Base-by-base conservation (phyloP, 53 echinoderm and acorn worm genomes). In the Apostichopus leukothele region DNA sequence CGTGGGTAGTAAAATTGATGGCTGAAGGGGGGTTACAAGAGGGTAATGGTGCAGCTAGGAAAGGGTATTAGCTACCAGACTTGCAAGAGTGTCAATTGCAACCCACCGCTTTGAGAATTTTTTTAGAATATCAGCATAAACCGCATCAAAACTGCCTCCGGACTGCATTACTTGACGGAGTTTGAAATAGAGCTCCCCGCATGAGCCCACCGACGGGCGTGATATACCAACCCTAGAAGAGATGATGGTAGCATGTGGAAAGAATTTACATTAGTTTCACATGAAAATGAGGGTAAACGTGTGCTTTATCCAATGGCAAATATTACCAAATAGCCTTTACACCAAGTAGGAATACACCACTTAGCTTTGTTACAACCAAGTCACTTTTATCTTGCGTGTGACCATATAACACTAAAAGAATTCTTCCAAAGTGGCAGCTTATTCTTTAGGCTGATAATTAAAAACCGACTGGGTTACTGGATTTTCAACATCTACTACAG, bases 91-190 rank as follows among this genome's bases (percentile, higher is more conserved):
- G 81, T 81, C 85, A 85, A 66, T 85, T 85, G 81, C 81, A 66
- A 87, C 88, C 88, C 88, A 87, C 88, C 88, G 88, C 88, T 87
- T 87, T 68, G 86, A 86, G 75, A 52, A 87, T 87, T 87, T 87
- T 87, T 87, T 74, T 22, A 75, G 74, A 55, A 87, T 87, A 75
- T 87, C 88, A 51, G 74, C 74, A 50, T 59, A 53, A 55, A 87
- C 75, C 19, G 74, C 88, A 53, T 75, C 88, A 59, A 20, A 53
- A 73, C 54, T 75, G 18, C 75, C 88, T 51, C 74, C 75, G 52
- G 88, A 87, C 75, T 52, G 75, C 60, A 53, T 52, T 14, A 75
- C 75, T 52, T 87, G 88, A 53, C 88, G 88, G 21, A 87, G 75
- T 60, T 54, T 74, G 74, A 87, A 75, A 75, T 87, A 87, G 53